phyloP scores from a whole-genome alignment of 1,140 invertebrate species.

The Macrocentrus cingulum region DNA sequence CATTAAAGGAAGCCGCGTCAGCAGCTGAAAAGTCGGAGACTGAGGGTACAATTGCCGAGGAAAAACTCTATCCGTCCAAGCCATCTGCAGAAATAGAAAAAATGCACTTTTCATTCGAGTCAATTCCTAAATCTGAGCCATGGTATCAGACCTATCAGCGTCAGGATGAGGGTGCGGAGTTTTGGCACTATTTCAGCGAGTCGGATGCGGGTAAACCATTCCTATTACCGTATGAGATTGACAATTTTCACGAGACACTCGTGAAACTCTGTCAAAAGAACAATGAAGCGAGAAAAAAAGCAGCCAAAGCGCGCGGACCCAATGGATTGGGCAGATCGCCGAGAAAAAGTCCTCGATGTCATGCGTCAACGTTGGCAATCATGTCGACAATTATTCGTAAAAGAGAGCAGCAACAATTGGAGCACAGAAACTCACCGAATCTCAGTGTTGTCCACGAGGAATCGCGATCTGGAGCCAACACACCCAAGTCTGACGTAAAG shows the following conservation, averaged over 20 bases:
- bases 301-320: neutral
- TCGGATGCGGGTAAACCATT: conserved; percentile 61
- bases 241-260: conserved; percentile 51
- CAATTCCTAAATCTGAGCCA: conserved; percentile 68
- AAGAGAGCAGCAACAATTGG: conserved; percentile 41
- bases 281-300: conserved; percentile 37
- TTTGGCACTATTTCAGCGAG: conserved; percentile 57
- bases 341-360: conserved; percentile 80
- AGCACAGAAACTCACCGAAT: conserved; percentile 27
- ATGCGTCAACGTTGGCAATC: conserved; percentile 81
- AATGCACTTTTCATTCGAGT: conserved; percentile 76
- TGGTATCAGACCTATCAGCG: conserved; percentile 78
- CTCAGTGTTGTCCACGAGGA: conserved; percentile 40
- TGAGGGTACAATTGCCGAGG: conserved; percentile 47
- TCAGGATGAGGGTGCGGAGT: conserved; percentile 70
- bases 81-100: conserved; percentile 65
- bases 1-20: too few relatives aligned
- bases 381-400: conserved; percentile 60
- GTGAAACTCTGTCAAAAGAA: conserved; percentile 35
- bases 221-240: conserved; percentile 77
- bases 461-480: conserved; percentile 16
- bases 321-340: conserved; percentile 62
- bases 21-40: conserved; percentile 45
- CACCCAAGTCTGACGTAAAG: conserved; percentile 29
- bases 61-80: conserved; percentile 51